Conservation (phyloP, 2,113 vertebrate genomes). For the Monopterus albus region DNA sequence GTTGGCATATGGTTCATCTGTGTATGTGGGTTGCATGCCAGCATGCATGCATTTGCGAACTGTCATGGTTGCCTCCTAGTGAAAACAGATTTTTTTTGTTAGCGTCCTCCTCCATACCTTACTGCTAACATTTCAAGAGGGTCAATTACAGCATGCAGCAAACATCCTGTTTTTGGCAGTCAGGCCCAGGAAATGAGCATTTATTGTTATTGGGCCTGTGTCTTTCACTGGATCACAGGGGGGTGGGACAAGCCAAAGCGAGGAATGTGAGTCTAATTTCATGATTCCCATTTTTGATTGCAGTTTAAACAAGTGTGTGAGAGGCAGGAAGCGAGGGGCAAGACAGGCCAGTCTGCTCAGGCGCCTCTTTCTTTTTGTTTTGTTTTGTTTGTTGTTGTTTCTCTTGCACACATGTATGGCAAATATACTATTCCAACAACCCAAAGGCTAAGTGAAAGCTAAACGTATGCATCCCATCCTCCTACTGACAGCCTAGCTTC, state of each 20-base stretch:
- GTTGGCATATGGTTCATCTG: conserved; percentile 16
- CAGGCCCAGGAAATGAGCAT: conserved; percentile 75
- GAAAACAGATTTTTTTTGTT: conserved; percentile 81
- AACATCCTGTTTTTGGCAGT: conserved; percentile 83
- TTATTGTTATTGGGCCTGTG: conserved; percentile 81
- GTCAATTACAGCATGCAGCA: conserved; percentile 82
- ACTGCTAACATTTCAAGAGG: conserved; percentile 80
- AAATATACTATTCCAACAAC: conserved; percentile 55
- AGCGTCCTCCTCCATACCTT: conserved; percentile 73
- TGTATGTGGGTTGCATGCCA: conserved; percentile 29
- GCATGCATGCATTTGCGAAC: conserved; percentile 31
- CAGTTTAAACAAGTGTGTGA: conserved; percentile 74
- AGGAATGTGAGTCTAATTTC: conserved; percentile 80
- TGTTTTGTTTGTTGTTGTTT: too few species aligned
- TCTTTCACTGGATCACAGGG: conserved; percentile 66
- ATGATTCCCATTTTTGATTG: conserved; percentile 81
- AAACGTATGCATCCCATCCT: conserved; percentile 27
- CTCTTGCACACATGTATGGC: conserved; percentile 4
- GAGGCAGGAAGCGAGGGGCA: conserved; percentile 40
- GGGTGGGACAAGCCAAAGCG: conserved; percentile 55
- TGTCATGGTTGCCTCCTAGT: conserved; percentile 63
- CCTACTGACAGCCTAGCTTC: conserved; percentile 29
- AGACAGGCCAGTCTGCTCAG: conserved; percentile 17
- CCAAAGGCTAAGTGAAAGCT: conserved; percentile 40
- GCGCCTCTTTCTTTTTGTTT: conserved; percentile 16